These are phyloP conservation scores for Sepioteuthis lessoniana DNA, from an alignment of 2,888 invertebrate genomes.

Conservation along the genomic window DNA sequence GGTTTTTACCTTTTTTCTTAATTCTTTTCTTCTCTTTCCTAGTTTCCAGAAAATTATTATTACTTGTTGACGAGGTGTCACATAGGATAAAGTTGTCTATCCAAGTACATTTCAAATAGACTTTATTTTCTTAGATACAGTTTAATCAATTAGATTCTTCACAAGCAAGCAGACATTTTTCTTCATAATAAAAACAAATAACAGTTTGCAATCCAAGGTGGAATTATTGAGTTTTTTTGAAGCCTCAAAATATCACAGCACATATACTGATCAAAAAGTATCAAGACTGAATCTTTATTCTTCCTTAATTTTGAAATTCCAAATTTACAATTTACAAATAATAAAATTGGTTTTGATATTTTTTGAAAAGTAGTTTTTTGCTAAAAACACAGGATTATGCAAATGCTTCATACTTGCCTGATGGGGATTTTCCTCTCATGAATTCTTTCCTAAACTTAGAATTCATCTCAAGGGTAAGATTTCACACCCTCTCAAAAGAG, in stretches of 20 bases:
- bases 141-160: not conserved
- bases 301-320: too few relatives aligned
- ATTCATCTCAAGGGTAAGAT: too few relatives aligned
- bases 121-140: not conserved
- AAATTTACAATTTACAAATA: too few relatives aligned
- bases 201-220: not conserved
- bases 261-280: not conserved
- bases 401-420: too few relatives aligned
- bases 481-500: too few relatives aligned
- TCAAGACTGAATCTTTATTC: too few relatives aligned
- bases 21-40: not conserved
- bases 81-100: not conserved
- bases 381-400: too few relatives aligned
- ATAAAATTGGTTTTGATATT: too few relatives aligned
- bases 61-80: not conserved
- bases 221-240: not conserved
- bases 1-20: not conserved
- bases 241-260: not conserved
- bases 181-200: not conserved
- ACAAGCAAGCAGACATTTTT: not conserved
- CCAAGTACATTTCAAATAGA: conserved; percentile 16
- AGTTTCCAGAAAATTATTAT: not conserved
- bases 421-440: too few relatives aligned
- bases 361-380: too few relatives aligned
- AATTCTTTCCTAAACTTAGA: too few relatives aligned